Percentiles rank a stretch among this genome's conserved stretches.
Conservation (phyloP, 2,888 invertebrate species). For the Cynaeus angustus region DNA sequence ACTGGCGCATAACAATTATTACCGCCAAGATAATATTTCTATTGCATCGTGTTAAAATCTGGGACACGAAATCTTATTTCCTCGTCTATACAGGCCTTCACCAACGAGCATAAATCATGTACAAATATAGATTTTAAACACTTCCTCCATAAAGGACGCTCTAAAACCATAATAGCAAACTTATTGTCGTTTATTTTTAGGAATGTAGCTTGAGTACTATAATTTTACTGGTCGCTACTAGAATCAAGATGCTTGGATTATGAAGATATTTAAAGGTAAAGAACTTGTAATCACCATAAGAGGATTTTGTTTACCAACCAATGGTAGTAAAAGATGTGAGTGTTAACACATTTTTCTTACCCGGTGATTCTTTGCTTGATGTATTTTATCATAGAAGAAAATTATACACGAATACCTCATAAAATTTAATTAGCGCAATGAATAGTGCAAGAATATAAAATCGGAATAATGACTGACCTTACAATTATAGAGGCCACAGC, state of each 20-base stretch:
- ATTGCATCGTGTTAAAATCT: conserved; percentile 22
- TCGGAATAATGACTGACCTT: conserved; percentile 40
- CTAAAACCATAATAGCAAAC: conserved; percentile 37
- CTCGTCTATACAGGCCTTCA: conserved; percentile 36
- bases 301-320: conserved; percentile 53
- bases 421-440: conserved; percentile 40
- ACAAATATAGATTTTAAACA: conserved; percentile 42
- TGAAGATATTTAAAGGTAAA: conserved; percentile 51
- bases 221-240: not conserved
- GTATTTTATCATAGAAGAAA: conserved; percentile 31
- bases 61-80: conserved; percentile 37
- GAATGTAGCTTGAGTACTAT: not conserved
- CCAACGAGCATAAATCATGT: conserved; percentile 33
- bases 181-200: conserved; percentile 43
- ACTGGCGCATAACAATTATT: conserved; percentile 29
- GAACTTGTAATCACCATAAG: conserved; percentile 53
- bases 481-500: not conserved
- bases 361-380: conserved; percentile 27
- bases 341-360: conserved; percentile 49
- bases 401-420: conserved; percentile 34
- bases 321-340: conserved; percentile 52
- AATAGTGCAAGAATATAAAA: conserved; percentile 39
- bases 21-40: conserved; percentile 31
- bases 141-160: conserved; percentile 43
- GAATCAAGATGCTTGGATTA: conserved; percentile 2